Conservation (phyloP, 2,113 vertebrate genomes). For the Lamprologus sp. region DNA sequence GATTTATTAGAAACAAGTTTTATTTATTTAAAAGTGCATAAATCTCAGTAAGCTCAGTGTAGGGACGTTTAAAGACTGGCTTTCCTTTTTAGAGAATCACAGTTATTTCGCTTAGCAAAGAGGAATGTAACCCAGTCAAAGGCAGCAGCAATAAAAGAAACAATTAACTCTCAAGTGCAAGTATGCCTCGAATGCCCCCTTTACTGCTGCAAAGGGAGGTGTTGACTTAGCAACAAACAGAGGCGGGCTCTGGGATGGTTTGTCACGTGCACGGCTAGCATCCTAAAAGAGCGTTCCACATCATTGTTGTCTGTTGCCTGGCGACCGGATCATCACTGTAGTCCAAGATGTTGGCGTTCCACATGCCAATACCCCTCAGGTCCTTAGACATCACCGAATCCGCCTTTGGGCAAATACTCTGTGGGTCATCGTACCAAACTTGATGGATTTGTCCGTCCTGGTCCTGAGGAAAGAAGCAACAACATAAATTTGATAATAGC, state of each 20-base stretch:
- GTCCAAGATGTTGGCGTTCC: slow-evolving; percentile 87
- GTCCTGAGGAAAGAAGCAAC: slow-evolving; percentile 64
- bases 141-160: neutral
- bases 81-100: neutral
- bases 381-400: slow-evolving; percentile 58
- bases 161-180: slow-evolving; percentile 15
- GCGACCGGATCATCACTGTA: slow-evolving; percentile 73
- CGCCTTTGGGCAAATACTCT: slow-evolving; percentile 83
- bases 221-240: slow-evolving; percentile 25
- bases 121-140: slow-evolving; percentile 19
- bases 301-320: slow-evolving; percentile 76
- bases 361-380: slow-evolving; percentile 90
- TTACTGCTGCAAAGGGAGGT: neutral
- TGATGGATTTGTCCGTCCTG: slow-evolving; percentile 77
- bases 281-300: slow-evolving; percentile 85
- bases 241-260: neutral
- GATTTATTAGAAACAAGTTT: neutral
- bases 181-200: neutral
- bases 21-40: slow-evolving; percentile 5
- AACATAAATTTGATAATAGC: neutral
- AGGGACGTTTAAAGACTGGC: neutral
- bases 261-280: neutral
- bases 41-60: neutral
- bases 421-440: slow-evolving; percentile 90
- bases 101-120: neutral